Base-by-base conservation (phyloP, 2,888 invertebrate genomes). In the Drosophila greeni region DNA sequence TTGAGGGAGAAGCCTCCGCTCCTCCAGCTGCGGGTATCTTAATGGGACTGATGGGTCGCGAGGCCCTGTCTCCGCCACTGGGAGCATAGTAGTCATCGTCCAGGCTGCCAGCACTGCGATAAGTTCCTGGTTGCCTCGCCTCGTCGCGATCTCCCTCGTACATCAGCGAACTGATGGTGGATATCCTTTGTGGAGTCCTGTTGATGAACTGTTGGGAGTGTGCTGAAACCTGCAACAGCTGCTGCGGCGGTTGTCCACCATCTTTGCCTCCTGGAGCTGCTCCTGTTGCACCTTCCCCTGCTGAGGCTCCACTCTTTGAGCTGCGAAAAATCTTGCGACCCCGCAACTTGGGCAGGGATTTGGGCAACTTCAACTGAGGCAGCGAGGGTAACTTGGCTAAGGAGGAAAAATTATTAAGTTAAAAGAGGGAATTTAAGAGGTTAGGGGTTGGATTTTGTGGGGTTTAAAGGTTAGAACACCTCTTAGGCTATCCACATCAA, bases 91-190 rank as follows among this genome's bases (percentile, higher is more conserved):
- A 86, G 24, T 87, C 86, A 36, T 86, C 86, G 6, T 87, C 86
- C 5, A 87, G 73, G 48, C 86, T 86, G 31, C 76, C 73, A 0
- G 86, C 85, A 40, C 84, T 87, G 51, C 86, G 67, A 54, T 87
- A 86, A 0, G 82, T 86, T 37, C 60, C 70, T 29, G 43, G 45
- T 18, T 29, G 43, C 43, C 57, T 72, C 43, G 40, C 34, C 16
- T n/a, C 29, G n/a, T n/a, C 43, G 47, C 16, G 56, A 7, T 33
- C 58, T 47, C 72, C 57, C 56, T 77, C 78, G 34, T 86, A 74
- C 85, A 87, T 86, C 61, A 87, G 52, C 16, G 88, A 87, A 29
- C 88, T 86, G 34, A 88, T 86, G 3, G 88, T 88, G 5, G 88
- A 88, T 26, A 88, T 88, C 49, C 84, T 82, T 11, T 83, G 79